These are phyloP conservation scores for Hippocampus barbouri DNA, from an alignment of 2,113 vertebrate genomes.

Conservation along the genomic window DNA sequence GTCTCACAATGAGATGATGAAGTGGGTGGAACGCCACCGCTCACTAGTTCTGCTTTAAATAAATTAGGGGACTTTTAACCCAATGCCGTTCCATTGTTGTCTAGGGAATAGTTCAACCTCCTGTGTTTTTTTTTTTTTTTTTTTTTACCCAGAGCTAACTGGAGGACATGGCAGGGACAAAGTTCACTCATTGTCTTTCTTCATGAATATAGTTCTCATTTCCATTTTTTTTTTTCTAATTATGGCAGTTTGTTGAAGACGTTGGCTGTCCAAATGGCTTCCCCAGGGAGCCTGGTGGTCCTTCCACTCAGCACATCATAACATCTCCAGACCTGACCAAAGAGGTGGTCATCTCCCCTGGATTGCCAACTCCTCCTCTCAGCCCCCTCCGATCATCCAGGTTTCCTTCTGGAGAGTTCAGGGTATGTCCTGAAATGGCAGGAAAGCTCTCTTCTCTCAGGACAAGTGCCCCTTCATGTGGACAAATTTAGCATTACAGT, in stretches of 20 bases:
- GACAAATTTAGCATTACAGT: conserved; percentile 39
- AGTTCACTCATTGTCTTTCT: conserved; percentile 39
- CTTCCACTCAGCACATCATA: conserved; percentile 39
- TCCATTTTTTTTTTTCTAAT: conserved; percentile 12
- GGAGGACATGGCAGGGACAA: conserved; percentile 28
- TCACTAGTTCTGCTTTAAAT: conserved; percentile 61
- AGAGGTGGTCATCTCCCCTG: conserved; percentile 71
- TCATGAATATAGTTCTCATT: conserved; percentile 36
- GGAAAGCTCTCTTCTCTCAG: background rate
- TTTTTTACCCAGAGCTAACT: conserved; percentile 17
- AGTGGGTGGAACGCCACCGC: conserved; percentile 58
- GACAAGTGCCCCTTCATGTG: conserved; percentile 58
- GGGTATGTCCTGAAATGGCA: conserved; percentile 44
- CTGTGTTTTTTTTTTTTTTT: conserved; percentile 52
- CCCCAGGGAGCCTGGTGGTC: conserved; percentile 39
- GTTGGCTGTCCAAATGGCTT: conserved; percentile 58
- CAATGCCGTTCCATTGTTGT: conserved; percentile 38
- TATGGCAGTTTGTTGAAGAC: conserved; percentile 53
- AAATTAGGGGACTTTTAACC: conserved; percentile 58
- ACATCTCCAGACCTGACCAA: conserved; percentile 63
- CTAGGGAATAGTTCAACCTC: conserved; percentile 30
- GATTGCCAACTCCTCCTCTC: conserved; percentile 64
- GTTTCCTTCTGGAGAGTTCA: conserved; percentile 37
- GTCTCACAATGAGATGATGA: conserved; percentile 53
- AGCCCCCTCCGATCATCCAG: conserved; percentile 38